Base-by-base conservation (phyloP, 2,113 vertebrate genomes). In the Seriola aureovittata region DNA sequence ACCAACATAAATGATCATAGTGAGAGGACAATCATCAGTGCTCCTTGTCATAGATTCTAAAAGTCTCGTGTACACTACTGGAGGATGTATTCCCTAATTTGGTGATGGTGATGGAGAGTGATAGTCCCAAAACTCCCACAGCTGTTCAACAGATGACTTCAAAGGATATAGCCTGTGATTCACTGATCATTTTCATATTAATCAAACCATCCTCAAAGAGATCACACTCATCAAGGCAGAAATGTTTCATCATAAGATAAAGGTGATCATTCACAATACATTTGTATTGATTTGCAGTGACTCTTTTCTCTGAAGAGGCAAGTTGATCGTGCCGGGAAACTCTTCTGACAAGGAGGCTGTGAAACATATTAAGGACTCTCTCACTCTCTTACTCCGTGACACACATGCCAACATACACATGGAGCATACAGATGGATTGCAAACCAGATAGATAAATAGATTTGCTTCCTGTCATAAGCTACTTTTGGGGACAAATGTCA, bases 381-480 rank as follows among this genome's bases (percentile, higher is more conserved):
- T 34, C 58, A 19, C 29, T 60, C 57, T 0, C 57, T 34, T 32
- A 29, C 55, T 25, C 23, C 6, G 5, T 32, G 12, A 16, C 57
- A 34, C 8, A 17, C 16, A 9, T 34, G 29, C 29, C 2, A 2
- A 7, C 25, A 59, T 0, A 8, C 6, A 7, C 25, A 59, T 0
- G 6, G 3, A 32, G 16, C 23, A 58, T n/a, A 52, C 8, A 23
- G 68, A 76, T 55, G 62, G 72, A 75, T 32, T 66, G 59, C 66
- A 29, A 64, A 57, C 40, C 21, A 70, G 48, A 75, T 34, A 54
- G 57, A 60, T 25, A 64, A 64, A 79, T 32, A 52, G 70, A 59
- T 25, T 21, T 38, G 5, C 8, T 38, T 6, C 1, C 38, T 38
- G 38, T 38, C 38, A 38, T 38, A 38, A 8, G 10, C 8, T 42